Conservation (phyloP, 2,797 vertebrate genomes). For the Taenioides sp. region DNA sequence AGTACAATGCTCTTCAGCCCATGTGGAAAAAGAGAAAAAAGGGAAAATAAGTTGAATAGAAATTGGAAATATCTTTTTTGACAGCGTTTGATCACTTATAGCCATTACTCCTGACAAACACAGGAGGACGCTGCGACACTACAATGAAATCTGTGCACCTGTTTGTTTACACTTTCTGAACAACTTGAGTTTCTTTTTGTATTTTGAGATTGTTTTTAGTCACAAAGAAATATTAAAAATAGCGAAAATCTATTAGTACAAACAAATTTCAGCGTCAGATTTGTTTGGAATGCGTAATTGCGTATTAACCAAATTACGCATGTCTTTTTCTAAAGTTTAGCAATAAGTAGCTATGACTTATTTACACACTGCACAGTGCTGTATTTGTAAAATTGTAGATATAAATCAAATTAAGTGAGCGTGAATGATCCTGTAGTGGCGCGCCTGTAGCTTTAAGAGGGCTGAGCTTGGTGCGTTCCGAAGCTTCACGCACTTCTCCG, state of each 20-base stretch:
- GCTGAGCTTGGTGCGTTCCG: conserved; percentile 43
- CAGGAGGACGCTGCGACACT: conserved; percentile 26
- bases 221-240: not conserved
- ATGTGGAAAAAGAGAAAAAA: too few relatives aligned
- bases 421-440: not conserved
- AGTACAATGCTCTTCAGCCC: too few relatives aligned
- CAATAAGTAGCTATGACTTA: too few relatives aligned
- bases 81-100: too few relatives aligned
- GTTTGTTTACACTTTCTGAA: conserved; percentile 5
- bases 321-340: too few relatives aligned
- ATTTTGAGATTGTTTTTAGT: not conserved
- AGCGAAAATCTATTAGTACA: not conserved
- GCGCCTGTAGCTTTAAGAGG: conserved; percentile 72
- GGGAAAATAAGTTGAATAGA: too few relatives aligned
- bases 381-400: not conserved
- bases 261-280: not conserved
- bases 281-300: not conserved
- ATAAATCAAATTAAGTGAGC: not conserved
- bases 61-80: too few relatives aligned
- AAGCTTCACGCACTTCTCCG: conserved; percentile 53
- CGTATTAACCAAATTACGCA: not conserved
- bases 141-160: conserved; percentile 19
- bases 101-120: conserved; percentile 5
- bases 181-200: not conserved
- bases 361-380: not conserved